Percentiles rank a stretch among this genome's conserved stretches.
phyloP scores from a whole-genome alignment of 2,888 invertebrate genomes.

The Meteorus colon region DNA sequence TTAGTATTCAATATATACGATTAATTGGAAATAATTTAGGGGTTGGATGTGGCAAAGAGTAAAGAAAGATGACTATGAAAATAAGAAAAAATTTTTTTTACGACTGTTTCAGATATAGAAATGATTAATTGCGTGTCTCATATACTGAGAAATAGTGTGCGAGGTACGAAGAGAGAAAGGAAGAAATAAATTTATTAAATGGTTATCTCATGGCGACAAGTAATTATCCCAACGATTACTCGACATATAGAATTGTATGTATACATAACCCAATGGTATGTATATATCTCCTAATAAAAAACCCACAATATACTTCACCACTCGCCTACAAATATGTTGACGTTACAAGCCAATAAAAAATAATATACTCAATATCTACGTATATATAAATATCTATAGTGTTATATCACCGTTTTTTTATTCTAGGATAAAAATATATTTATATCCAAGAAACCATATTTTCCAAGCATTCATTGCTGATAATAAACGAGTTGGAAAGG shows the following conservation, averaged over 20 bases:
- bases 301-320: background rate
- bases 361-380: background rate
- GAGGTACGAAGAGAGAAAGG: background rate
- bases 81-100: background rate
- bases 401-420: background rate
- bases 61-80: background rate
- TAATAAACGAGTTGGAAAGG: conserved; percentile 31
- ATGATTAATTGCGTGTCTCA: background rate
- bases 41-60: background rate
- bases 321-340: conserved; percentile 3
- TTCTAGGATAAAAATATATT: background rate
- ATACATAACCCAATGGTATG: background rate
- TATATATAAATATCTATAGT: background rate
- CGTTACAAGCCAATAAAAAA: background rate
- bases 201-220: conserved; percentile 20
- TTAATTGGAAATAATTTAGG: conserved; percentile 13
- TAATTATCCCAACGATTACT: conserved; percentile 22
- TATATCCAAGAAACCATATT: background rate
- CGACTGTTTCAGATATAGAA: background rate
- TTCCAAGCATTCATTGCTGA: conserved; percentile 24
- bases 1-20: background rate
- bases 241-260: conserved; percentile 10
- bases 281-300: background rate
- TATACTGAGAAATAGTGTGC: background rate
- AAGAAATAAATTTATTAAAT: conserved; percentile 16